These are phyloP conservation scores for Diadegma fenestrale DNA, from an alignment of 2,888 invertebrate genomes.

Conservation along the genomic window DNA sequence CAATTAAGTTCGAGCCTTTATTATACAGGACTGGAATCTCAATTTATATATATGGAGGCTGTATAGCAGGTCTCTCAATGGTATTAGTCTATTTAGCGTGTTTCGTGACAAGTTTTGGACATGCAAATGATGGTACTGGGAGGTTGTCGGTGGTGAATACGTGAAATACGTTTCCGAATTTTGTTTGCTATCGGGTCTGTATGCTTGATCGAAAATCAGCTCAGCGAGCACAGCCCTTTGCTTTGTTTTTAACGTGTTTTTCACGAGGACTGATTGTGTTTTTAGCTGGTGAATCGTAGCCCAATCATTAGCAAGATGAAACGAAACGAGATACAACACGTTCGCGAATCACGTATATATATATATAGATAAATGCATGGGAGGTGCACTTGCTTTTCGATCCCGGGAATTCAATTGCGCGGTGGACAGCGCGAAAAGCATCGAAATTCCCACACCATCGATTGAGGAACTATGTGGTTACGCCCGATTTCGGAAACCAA, in stretches of 20 bases:
- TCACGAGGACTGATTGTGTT: constrained; percentile 78
- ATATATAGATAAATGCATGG: constrained; percentile 19
- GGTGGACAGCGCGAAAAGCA: constrained; percentile 48
- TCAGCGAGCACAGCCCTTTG: constrained; percentile 29
- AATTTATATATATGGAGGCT: not conserved
- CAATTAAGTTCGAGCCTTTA: not conserved
- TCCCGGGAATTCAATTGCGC: constrained; percentile 56
- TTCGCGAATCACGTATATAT: constrained; percentile 42
- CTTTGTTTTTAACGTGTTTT: constrained; percentile 78
- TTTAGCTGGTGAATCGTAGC: constrained; percentile 77
- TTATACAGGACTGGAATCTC: not conserved
- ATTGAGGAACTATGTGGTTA: constrained; percentile 43
- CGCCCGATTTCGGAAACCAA: constrained; percentile 53
- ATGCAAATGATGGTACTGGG: constrained; percentile 74
- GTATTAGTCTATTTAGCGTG: constrained; percentile 61
- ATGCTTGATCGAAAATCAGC: constrained; percentile 62
- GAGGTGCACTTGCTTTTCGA: constrained; percentile 36
- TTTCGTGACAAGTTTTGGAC: constrained; percentile 77
- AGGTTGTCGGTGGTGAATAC: constrained; percentile 28
- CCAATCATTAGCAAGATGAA: constrained; percentile 77
- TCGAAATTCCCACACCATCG: constrained; percentile 12
- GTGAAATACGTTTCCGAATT: constrained; percentile 25
- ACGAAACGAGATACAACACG: constrained; percentile 67
- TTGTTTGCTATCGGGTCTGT: constrained; percentile 53
- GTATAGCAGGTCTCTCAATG: not conserved